These are phyloP conservation scores for Rotaria socialis DNA, from an alignment of 2,888 invertebrate genomes.

Conservation along the genomic window DNA sequence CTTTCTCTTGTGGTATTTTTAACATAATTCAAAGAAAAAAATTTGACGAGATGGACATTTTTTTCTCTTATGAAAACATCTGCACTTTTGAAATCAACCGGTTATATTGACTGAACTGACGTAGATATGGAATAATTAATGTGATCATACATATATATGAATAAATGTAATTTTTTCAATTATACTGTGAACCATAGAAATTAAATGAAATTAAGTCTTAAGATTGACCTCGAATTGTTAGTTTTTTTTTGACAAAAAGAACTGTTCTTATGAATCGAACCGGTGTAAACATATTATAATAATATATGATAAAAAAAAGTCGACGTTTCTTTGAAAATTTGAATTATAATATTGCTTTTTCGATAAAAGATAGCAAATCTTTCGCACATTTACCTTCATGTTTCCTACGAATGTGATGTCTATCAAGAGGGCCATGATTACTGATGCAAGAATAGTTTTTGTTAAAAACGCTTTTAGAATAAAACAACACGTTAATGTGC, in stretches of 20 bases:
- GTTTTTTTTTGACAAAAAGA: too few relatives aligned
- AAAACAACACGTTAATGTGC: too few relatives aligned
- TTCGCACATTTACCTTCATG: neutral
- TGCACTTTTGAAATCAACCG: neutral
- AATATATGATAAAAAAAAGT: neutral
- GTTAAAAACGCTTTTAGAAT: too few relatives aligned
- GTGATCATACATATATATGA: neutral
- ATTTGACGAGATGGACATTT: neutral
- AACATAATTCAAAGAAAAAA: neutral
- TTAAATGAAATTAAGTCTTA: neutral
- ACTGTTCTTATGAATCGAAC: too few relatives aligned
- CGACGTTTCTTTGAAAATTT: neutral
- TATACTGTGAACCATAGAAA: neutral
- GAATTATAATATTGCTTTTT: neutral
- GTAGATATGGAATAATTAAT: neutral
- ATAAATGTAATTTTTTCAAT: neutral
- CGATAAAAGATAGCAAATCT: neutral
- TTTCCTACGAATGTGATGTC: neutral
- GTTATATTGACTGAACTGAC: neutral
- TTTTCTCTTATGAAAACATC: neutral
- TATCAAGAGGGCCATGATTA: neutral
- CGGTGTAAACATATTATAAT: neutral
- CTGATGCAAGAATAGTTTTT: too few relatives aligned
- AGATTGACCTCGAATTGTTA: too few relatives aligned
- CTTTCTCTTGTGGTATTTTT: neutral